Conservation (phyloP, 2,113 vertebrate species). For the Zingel zingel region DNA sequence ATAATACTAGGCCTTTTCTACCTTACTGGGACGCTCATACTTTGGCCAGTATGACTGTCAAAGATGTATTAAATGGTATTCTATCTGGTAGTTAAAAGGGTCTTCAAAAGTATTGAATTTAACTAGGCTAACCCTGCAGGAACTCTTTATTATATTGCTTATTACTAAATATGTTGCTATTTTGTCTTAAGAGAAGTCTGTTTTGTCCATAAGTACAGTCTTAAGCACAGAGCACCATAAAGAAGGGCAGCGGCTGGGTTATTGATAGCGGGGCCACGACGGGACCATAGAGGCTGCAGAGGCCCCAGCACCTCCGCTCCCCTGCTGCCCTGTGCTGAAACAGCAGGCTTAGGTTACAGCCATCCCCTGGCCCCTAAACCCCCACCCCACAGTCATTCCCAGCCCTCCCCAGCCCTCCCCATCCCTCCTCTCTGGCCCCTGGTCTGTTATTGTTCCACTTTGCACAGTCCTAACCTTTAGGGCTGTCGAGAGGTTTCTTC, state of each 20-base stretch:
- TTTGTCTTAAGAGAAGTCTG: constrained; percentile 12
- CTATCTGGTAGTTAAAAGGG: background rate
- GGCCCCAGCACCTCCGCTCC: constrained; percentile 82
- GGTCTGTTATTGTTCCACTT: constrained; percentile 92
- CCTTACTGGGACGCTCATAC: background rate
- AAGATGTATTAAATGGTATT: background rate
- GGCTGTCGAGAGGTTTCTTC: constrained; percentile 82
- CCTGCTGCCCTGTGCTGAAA: constrained; percentile 88
- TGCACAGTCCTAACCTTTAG: constrained; percentile 88
- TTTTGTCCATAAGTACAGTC: constrained; percentile 41
- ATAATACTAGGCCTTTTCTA: background rate
- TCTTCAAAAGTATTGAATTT: background rate
- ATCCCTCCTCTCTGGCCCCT: constrained; percentile 72
- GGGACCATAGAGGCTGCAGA: constrained; percentile 69
- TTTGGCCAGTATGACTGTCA: background rate
- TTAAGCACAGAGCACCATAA: constrained; percentile 50
- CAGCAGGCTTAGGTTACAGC: constrained; percentile 90
- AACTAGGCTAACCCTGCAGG: background rate
- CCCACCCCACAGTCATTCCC: constrained; percentile 56
- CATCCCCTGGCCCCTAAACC: constrained; percentile 57
- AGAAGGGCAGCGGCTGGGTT: constrained; percentile 68
- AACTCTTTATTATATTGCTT: background rate
- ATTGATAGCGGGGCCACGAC: constrained; percentile 80
- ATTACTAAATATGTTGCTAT: background rate
- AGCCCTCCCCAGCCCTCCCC: constrained; percentile 37